A percentile compares a stretch with the other conserved stretches of the same genome.
Conservation (phyloP, 2,888 invertebrate genomes). For the Volucella inflata region DNA sequence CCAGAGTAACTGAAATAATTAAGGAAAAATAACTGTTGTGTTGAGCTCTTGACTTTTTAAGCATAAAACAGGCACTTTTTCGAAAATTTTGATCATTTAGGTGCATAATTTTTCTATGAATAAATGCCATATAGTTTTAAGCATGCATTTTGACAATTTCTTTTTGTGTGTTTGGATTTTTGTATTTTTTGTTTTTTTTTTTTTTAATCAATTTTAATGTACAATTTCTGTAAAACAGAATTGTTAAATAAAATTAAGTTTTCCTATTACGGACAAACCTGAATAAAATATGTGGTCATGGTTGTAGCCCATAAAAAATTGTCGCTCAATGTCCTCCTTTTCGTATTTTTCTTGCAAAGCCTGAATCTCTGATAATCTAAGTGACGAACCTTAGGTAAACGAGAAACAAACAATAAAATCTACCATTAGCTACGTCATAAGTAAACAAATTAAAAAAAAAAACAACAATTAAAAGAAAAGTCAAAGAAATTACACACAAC, state of each 20-base stretch:
- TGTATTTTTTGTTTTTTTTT: constrained; percentile 4
- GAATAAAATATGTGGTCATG: constrained; percentile 76
- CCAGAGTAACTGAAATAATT: no score
- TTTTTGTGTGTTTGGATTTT: no score
- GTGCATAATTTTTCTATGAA: no score
- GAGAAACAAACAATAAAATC: constrained; percentile 76
- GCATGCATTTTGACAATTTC: no score
- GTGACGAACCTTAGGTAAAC: constrained; percentile 74
- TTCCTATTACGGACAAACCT: constrained; percentile 67
- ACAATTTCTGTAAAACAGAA: constrained; percentile 2
- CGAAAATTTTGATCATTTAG: no score
- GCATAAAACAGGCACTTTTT: no score
- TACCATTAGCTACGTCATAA: constrained; percentile 69
- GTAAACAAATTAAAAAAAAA: constrained; percentile 60
- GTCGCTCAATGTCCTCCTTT: constrained; percentile 75
- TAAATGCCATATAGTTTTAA: no score
- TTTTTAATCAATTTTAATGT: constrained; percentile 11
- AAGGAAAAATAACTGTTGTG: no score
- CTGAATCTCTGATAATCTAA: constrained; percentile 76
- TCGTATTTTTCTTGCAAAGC: constrained; percentile 75
- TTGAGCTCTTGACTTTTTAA: no score
- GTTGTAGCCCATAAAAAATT: constrained; percentile 75
- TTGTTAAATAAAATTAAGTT: constrained; percentile 7
- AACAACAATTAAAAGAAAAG: constrained; percentile 29
- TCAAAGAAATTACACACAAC: constrained; percentile 37